Evolutionary conservation across 1,140 invertebrate genomes (phyloP).

Genomic region (Drosophila ficusphila): DNA sequence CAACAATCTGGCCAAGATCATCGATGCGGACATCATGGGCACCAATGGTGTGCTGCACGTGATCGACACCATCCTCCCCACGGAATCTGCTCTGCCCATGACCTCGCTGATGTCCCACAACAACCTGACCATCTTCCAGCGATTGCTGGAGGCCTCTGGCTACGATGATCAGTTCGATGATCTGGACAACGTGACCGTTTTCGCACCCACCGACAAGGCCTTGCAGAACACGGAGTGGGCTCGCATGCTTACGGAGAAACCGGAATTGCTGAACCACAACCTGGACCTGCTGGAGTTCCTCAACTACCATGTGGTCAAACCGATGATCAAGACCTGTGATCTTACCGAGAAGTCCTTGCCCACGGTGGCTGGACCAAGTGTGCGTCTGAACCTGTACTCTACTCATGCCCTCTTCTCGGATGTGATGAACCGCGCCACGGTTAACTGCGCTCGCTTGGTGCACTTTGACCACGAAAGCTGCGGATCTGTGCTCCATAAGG

Average conservation of each 20-base stretch:
- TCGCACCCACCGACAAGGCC: slow-evolving; percentile 88
- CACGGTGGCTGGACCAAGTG: slow-evolving; percentile 84
- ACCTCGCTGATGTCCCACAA: slow-evolving; percentile 84
- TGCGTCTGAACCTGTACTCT: slow-evolving; percentile 87
- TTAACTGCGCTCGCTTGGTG: slow-evolving; percentile 87
- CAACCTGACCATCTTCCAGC: slow-evolving; percentile 85
- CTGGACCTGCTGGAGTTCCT: slow-evolving; percentile 85
- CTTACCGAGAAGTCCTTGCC: slow-evolving; percentile 85
- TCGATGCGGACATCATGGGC: slow-evolving; percentile 85
- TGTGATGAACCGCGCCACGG: slow-evolving; percentile 85
- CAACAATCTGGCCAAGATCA: slow-evolving; percentile 84
- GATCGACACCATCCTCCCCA: slow-evolving; percentile 88
- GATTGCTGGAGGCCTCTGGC: slow-evolving; percentile 85
- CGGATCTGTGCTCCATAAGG: slow-evolving; percentile 87
- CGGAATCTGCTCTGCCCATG: slow-evolving; percentile 85
- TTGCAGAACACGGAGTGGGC: slow-evolving; percentile 84
- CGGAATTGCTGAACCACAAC: slow-evolving; percentile 79
- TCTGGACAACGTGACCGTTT: slow-evolving; percentile 87
- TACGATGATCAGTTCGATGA: slow-evolving; percentile 86
- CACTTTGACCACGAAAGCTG: slow-evolving; percentile 87
- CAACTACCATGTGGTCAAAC: slow-evolving; percentile 86
- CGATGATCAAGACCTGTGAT: slow-evolving; percentile 85
- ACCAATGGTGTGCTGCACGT: slow-evolving; percentile 90
- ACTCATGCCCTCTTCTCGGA: slow-evolving; percentile 85
- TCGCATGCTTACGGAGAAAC: slow-evolving; percentile 82